phyloP scores from a whole-genome alignment of 2,113 vertebrate genomes.

The Acinonyx jubatus region DNA sequence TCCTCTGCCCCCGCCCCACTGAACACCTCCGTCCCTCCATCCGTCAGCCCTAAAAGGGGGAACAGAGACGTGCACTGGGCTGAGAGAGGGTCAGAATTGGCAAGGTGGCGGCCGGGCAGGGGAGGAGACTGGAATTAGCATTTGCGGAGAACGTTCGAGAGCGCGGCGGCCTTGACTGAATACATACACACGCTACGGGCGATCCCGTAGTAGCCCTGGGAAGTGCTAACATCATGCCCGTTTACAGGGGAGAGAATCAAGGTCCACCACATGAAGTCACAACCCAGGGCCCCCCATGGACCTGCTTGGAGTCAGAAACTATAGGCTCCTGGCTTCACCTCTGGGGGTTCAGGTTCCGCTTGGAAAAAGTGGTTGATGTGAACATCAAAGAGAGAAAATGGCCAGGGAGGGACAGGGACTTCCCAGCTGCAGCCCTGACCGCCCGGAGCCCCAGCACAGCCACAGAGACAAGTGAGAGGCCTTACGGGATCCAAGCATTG shows the following conservation, averaged over 20 bases:
- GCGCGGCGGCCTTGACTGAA: not conserved
- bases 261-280: no score
- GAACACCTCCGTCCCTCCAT: no score
- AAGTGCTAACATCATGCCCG: rapidly evolving
- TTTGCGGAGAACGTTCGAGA: not conserved
- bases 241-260: not conserved
- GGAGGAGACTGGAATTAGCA: not conserved
- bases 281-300: not conserved
- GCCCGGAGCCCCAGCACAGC: not conserved
- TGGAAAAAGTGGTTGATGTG: not conserved
- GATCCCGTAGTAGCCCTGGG: not conserved
- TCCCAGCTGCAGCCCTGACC: rapidly evolving
- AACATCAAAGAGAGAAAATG: not conserved
- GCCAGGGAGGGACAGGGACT: not conserved
- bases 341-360: not conserved
- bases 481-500: rapidly evolving
- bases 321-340: not conserved
- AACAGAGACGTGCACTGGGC: not conserved
- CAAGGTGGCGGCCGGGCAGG: not conserved
- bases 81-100: not conserved
- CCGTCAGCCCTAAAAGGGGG: not conserved
- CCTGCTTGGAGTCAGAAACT: not conserved
- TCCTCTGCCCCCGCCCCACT: not conserved
- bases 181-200: rapidly evolving
- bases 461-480: rapidly evolving